phyloP scores from a whole-genome alignment of 2,797 vertebrate genomes.

The Leptatherina wallacei region DNA sequence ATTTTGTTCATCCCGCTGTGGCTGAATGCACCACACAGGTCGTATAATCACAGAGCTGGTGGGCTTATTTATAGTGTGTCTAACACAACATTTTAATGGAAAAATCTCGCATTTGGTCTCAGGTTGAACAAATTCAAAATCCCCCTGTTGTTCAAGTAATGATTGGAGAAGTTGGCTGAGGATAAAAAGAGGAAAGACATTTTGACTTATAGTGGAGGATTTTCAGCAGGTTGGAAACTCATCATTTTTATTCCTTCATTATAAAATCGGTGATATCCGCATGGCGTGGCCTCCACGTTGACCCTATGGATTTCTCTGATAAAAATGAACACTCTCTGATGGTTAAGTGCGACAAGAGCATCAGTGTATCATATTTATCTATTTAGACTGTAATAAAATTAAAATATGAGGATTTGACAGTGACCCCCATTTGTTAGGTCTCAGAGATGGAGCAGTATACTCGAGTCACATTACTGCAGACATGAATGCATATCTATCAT shows the following conservation, averaged over 20 bases:
- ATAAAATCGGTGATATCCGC: conserved; percentile 64
- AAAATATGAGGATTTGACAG: conserved; percentile 59
- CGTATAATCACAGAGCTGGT: conserved; percentile 31
- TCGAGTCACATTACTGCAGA: conserved; percentile 66
- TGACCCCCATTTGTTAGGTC: conserved; percentile 67
- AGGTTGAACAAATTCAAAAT: conserved; percentile 44
- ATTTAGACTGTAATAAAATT: conserved; percentile 75
- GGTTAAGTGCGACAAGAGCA: conserved; percentile 60
- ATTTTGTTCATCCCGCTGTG: conserved; percentile 23
- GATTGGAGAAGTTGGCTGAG: conserved; percentile 41
- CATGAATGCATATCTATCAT: conserved; percentile 75
- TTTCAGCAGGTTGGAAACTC: conserved; percentile 59
- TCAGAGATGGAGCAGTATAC: conserved; percentile 62
- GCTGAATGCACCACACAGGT: conserved; percentile 23
- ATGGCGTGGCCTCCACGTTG: conserved; percentile 51
- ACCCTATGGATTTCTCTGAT: conserved; percentile 69
- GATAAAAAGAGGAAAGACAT: conserved; percentile 26
- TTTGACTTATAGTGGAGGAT: conserved; percentile 52
- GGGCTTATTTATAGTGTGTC: conserved; percentile 38
- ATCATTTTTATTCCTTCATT: conserved; percentile 76
- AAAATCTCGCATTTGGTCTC: conserved; percentile 36
- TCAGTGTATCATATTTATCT: conserved; percentile 76
- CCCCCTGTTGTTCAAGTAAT: conserved; percentile 41
- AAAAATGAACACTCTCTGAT: conserved; percentile 60
- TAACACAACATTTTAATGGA: conserved; percentile 44